Evolutionary conservation across 2,113 vertebrate species (phyloP), one percentile per base, ranked within the genome.

Genomic region (Galeopterus variegatus): DNA sequence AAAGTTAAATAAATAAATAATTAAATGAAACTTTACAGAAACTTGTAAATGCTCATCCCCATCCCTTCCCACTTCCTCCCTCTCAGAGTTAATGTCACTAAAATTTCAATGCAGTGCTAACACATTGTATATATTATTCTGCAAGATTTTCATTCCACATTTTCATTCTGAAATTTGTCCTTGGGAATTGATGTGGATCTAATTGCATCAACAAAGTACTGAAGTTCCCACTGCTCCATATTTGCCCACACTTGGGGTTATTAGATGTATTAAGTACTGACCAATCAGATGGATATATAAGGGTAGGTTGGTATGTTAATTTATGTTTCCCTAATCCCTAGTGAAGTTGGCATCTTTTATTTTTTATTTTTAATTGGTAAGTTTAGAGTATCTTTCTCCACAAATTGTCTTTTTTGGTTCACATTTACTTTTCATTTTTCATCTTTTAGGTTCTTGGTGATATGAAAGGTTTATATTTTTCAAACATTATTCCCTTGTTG

Each of bases 81-180:
- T 83, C 31, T 77, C 19, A 94, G 62, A 87, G 54, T 96, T 60
- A 85, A 7, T 56, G 21, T 84, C 8, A 73, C 94, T 62, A 94
- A 88, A 62, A 11, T 96, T 64, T 76, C 50, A 64, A 2, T 69
- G 36, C 90, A 36, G 2, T 48, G 17, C 69, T 88, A 69, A 52
- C 11, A 28, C 23, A n/a, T 45, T 73, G 5, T 54, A n/a, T 28
- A 21, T 26, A 72, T 73, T 76, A 67, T 95, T 90, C 67, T 93
- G 2, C 14, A 89, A 75, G 26, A 69, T 88, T 87, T 95, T 70
- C 21, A 17, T 36, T 81, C 6, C 11, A 60, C 12, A 1, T 81
- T 64, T 14, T 70, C 17, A 76, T 45, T 96, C 67, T 89, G 28
- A 95, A 93, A 70, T 58, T 85, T 73, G 6, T 48, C 10, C 31